phyloP scores from a whole-genome alignment of 2,888 invertebrate species.

The Dexiosoma caninum region DNA sequence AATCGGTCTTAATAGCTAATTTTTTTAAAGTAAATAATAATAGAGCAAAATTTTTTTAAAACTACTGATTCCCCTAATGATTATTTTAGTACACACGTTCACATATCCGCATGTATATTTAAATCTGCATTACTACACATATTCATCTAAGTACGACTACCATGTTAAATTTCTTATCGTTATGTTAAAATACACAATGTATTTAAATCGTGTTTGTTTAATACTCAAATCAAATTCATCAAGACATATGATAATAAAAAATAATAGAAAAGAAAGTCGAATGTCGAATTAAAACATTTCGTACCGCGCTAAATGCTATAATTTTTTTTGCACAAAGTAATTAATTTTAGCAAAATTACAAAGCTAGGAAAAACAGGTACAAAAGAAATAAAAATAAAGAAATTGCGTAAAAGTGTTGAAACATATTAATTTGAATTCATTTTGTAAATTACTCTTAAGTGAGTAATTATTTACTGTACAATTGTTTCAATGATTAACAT shows the following conservation, averaged over 20 bases:
- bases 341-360: conserved; percentile 3
- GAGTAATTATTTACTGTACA: not conserved
- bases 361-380: not conserved
- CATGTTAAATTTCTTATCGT: conserved; percentile 55
- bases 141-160: not conserved
- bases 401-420: not conserved
- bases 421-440: not conserved
- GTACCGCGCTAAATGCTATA: not conserved
- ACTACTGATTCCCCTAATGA: too few relatives aligned
- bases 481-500: not conserved
- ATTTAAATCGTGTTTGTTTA: conserved; percentile 40
- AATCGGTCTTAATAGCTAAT: too few relatives aligned
- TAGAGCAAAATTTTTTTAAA: too few relatives aligned
- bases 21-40: too few relatives aligned
- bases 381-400: conserved; percentile 6
- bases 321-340: conserved; percentile 9
- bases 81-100: too few relatives aligned
- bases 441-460: not conserved
- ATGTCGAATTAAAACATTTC: conserved; percentile 17
- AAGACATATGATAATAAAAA: not conserved
- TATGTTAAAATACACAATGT: conserved; percentile 49
- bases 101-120: too few relatives aligned
- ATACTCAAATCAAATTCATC: conserved; percentile 25
- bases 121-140: not conserved
- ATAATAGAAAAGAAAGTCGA: conserved; percentile 37